Conservation (phyloP, 2,888 invertebrate species). For the Acrobasis consociella region DNA sequence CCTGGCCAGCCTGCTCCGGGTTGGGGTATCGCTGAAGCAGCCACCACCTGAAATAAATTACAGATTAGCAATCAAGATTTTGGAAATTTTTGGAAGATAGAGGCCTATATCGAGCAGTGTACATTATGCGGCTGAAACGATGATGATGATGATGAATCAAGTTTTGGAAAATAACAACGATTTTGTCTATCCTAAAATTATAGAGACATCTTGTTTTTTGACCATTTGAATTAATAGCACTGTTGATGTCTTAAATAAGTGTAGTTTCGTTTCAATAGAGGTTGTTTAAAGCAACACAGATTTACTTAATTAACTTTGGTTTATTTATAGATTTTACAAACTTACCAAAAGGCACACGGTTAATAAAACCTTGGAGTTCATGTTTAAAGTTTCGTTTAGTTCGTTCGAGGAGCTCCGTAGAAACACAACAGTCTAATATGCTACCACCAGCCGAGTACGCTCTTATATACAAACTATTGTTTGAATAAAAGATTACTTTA, state of each 20-base stretch:
- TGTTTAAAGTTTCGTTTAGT: constrained; percentile 45
- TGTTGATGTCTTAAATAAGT: too few species aligned
- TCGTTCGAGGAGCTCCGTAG: constrained; percentile 34
- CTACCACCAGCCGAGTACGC: constrained; percentile 35
- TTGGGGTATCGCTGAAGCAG: constrained; percentile 57
- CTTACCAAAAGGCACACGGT: constrained; percentile 65
- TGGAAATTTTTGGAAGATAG: not conserved
- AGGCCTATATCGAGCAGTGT: too few species aligned
- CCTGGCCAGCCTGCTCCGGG: constrained; percentile 34
- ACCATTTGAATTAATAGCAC: too few species aligned
- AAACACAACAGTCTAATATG: constrained; percentile 33
- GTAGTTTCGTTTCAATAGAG: too few species aligned
- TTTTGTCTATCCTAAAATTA: too few species aligned
- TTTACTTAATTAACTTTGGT: not conserved
- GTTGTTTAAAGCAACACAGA: not conserved
- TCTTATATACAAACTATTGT: constrained; percentile 62
- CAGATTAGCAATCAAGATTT: not conserved
- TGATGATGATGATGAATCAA: too few species aligned
- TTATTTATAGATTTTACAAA: constrained; percentile 26
- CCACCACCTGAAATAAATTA: constrained; percentile 48
- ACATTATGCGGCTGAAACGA: too few species aligned
- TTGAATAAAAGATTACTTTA: constrained; percentile 53
- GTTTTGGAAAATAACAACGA: too few species aligned
- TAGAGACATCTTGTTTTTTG: too few species aligned
- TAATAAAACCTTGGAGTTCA: constrained; percentile 64